phyloP scores from a whole-genome alignment of 2,113 vertebrate genomes.

The Scatophagus argus region DNA sequence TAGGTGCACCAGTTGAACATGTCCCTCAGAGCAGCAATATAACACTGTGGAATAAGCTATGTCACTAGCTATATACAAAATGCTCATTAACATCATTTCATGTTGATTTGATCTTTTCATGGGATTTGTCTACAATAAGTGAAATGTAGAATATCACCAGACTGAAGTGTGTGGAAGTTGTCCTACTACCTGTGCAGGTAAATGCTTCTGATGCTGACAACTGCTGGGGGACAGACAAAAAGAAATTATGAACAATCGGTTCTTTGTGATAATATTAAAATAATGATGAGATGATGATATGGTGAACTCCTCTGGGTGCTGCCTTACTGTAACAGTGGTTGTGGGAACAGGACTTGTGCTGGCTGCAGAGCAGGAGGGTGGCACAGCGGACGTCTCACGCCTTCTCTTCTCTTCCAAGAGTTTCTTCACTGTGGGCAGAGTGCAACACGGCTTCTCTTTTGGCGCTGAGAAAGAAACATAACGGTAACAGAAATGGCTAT shows the following conservation, averaged over 20 bases:
- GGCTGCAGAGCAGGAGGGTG: constrained; percentile 60
- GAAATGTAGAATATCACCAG: neutral
- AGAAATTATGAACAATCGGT: neutral
- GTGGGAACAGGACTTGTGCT: constrained; percentile 57
- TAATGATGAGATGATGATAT: neutral
- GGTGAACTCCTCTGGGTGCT: neutral
- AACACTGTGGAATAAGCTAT: too few relatives aligned
- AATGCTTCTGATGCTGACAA: constrained; percentile 63
- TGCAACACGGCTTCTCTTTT: constrained; percentile 87
- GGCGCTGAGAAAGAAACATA: constrained; percentile 67
- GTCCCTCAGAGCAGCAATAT: too few relatives aligned
- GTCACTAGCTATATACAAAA: neutral
- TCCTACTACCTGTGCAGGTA: constrained; percentile 71
- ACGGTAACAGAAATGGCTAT: neutral
- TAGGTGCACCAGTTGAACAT: too few relatives aligned
- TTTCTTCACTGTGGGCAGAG: constrained; percentile 91
- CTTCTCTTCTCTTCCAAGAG: constrained; percentile 91
- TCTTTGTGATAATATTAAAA: neutral
- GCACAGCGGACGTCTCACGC: constrained; percentile 80
- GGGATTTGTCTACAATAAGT: neutral
- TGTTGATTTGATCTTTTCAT: neutral
- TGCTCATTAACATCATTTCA: neutral
- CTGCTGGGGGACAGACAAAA: constrained; percentile 46
- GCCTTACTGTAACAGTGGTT: constrained; percentile 60
- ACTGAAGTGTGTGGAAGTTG: neutral